Evolutionary conservation across 2,113 vertebrate genomes (phyloP).

Genomic region (Microcebus jonahi): DNA sequence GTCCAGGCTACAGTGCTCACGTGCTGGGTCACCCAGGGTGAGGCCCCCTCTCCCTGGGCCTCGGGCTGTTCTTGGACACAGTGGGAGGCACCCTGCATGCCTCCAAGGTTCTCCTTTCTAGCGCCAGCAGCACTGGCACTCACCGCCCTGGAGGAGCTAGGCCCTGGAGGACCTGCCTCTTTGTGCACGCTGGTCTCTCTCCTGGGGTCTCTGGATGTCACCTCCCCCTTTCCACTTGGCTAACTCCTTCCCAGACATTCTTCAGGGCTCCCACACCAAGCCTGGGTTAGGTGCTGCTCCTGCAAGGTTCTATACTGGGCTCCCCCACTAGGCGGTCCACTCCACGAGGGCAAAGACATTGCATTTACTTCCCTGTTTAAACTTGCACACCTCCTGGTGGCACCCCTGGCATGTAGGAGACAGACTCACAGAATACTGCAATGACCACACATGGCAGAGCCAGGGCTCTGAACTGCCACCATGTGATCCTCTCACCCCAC

Average conservation of each 20-base stretch:
- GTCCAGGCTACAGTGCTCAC: background rate
- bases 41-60: background rate
- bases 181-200: background rate
- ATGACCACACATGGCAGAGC: background rate
- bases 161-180: background rate
- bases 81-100: background rate
- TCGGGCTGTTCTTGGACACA: background rate
- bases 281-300: background rate
- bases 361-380: background rate
- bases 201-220: background rate
- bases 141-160: background rate
- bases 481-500: background rate
- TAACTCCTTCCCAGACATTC: background rate
- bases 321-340: background rate
- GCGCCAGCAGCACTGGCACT: background rate
- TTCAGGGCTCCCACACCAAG: background rate
- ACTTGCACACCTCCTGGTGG: no score
- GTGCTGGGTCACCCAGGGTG: background rate
- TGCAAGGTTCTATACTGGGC: accelerated
- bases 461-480: background rate
- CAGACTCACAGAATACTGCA: background rate
- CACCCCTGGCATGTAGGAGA: background rate
- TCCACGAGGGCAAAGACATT: background rate
- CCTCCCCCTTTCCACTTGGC: background rate
- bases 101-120: background rate